Percentiles rank a stretch among this genome's conserved stretches.
phyloP scores from a whole-genome alignment of 23 tunicate species.

The Aplidium turbinatum region DNA sequence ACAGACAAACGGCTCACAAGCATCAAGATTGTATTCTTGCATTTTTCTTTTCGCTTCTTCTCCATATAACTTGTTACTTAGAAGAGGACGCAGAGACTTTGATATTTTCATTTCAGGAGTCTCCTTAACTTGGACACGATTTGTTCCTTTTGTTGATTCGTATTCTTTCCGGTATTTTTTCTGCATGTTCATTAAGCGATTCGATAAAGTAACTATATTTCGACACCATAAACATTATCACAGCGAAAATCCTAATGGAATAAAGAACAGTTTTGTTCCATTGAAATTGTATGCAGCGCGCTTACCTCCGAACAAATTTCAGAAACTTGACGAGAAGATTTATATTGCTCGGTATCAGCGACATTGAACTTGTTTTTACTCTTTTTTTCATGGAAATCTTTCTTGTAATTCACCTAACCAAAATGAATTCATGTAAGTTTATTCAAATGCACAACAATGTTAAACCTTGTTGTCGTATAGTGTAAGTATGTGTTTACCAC shows the following conservation, averaged over 20 bases:
- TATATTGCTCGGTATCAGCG: constrained; percentile 86
- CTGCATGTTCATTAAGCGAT: too few species aligned
- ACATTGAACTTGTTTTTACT: constrained; percentile 66
- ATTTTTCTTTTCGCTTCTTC: constrained; percentile 69
- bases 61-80: constrained; percentile 74
- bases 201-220: too few species aligned
- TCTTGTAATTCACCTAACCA: constrained; percentile 63
- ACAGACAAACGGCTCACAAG: constrained; percentile 48
- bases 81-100: constrained; percentile 71
- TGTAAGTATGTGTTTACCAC: too few species aligned
- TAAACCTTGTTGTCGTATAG: too few species aligned
- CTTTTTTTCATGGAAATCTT: constrained; percentile 44
- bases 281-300: too few species aligned
- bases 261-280: too few species aligned
- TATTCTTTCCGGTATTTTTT: constrained; percentile 79
- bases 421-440: background rate
- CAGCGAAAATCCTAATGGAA: too few species aligned
- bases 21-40: constrained; percentile 94
- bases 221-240: too few species aligned
- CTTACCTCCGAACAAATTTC: constrained; percentile 44
- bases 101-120: constrained; percentile 98
- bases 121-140: constrained; percentile 63
- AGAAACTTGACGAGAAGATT: constrained; percentile 30
- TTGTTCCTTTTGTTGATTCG: constrained; percentile 70
- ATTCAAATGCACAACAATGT: background rate